Evolutionary conservation across 1,140 invertebrate species (phyloP).

Genomic region (Drosophila suzukii): DNA sequence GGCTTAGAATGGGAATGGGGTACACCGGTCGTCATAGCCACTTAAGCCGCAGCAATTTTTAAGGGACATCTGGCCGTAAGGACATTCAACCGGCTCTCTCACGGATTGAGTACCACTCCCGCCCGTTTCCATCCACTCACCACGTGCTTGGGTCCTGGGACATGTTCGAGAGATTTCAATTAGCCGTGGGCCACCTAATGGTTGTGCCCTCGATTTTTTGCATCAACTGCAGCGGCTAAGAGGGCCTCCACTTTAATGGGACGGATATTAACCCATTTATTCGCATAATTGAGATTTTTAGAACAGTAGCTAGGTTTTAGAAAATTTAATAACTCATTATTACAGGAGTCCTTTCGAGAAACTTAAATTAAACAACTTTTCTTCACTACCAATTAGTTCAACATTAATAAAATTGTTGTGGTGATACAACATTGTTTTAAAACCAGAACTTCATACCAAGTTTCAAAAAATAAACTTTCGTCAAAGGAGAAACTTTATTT

Average conservation of each 20-base stretch:
- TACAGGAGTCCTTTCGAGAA: background rate
- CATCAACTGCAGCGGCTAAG: background rate
- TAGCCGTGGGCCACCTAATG: slow-evolving; percentile 40
- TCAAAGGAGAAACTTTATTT: background rate
- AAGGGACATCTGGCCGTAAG: slow-evolving; percentile 33
- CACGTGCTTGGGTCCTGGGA: slow-evolving; percentile 27
- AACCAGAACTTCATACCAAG: background rate
- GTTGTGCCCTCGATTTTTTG: slow-evolving; percentile 25
- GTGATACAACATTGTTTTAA: background rate
- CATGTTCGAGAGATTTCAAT: slow-evolving; percentile 52
- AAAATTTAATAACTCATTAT: background rate
- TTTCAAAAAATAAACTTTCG: too few relatives aligned
- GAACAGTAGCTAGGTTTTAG: background rate
- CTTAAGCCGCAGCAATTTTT: slow-evolving; percentile 27
- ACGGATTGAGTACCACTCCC: slow-evolving; percentile 12
- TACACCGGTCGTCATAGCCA: slow-evolving; percentile 42
- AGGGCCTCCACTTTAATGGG: slow-evolving; percentile 12
- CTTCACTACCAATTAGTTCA: background rate
- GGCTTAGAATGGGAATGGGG: background rate
- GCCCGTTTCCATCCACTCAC: slow-evolving; percentile 9
- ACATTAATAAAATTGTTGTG: background rate
- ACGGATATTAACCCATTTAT: slow-evolving; percentile 36
- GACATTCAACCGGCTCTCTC: slow-evolving; percentile 34
- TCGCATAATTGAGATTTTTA: slow-evolving; percentile 12
- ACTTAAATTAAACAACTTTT: background rate